These are phyloP conservation scores for Lacanobia oleracea DNA, from an alignment of 2,888 invertebrate genomes.

Conservation along the genomic window DNA sequence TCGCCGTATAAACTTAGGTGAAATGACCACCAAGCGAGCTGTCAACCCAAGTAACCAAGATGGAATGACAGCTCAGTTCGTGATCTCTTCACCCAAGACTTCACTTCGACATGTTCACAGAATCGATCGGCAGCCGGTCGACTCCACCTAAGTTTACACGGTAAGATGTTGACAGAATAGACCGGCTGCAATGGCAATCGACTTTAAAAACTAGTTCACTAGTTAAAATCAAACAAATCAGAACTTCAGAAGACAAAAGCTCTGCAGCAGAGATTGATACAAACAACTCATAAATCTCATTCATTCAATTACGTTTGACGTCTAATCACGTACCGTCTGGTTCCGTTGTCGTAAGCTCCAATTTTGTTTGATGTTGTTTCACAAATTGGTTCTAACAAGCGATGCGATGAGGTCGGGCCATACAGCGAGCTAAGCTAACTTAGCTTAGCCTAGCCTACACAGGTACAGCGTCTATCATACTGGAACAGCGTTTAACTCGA, in stretches of 20 bases:
- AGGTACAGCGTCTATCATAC: not conserved
- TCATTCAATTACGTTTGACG: constrained; percentile 65
- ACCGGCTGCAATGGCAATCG: not conserved
- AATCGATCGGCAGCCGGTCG: too few relatives aligned
- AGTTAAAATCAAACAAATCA: constrained; percentile 20
- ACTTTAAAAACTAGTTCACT: not conserved
- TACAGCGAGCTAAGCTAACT: constrained; percentile 14
- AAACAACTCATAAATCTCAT: constrained; percentile 61
- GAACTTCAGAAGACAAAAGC: constrained; percentile 48
- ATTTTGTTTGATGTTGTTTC: constrained; percentile 50
- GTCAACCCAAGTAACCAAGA: too few relatives aligned
- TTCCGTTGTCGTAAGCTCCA: constrained; percentile 58
- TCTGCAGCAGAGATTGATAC: constrained; percentile 31
- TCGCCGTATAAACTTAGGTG: too few relatives aligned
- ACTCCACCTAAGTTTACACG: too few relatives aligned
- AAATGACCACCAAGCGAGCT: too few relatives aligned
- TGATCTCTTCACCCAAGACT: too few relatives aligned
- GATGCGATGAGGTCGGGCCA: constrained; percentile 10
- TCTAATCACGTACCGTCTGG: constrained; percentile 38
- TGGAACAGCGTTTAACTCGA: not conserved
- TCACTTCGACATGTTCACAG: too few relatives aligned
- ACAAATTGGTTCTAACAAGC: constrained; percentile 61
- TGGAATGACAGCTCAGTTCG: too few relatives aligned
- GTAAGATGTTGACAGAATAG: too few relatives aligned
- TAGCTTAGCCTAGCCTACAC: not conserved